phyloP scores from a whole-genome alignment of 2,113 vertebrate species.

The Pterocles burchelli region DNA sequence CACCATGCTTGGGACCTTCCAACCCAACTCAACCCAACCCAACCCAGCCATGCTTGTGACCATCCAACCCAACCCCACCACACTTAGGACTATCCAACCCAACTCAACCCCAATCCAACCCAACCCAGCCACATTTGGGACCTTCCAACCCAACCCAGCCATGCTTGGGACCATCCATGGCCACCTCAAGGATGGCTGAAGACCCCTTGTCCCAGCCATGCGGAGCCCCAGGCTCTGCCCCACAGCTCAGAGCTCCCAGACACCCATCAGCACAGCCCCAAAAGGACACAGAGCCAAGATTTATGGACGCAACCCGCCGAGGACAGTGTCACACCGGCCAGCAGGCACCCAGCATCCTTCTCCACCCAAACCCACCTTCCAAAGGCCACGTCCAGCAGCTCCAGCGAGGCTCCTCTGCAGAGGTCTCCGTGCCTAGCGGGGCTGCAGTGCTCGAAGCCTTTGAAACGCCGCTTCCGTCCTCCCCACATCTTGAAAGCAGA shows the following conservation, averaged over 20 bases:
- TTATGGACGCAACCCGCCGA: fast-evolving
- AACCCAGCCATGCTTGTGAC: too few species aligned
- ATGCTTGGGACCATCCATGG: too few species aligned
- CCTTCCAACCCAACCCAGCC: too few species aligned
- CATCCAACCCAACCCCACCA: too few species aligned
- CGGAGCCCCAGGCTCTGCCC: background rate
- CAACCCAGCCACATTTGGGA: too few species aligned
- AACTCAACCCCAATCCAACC: too few species aligned
- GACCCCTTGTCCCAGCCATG: background rate
- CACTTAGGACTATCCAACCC: too few species aligned
- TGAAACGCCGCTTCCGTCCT: constrained; percentile 13
- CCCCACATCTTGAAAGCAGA: constrained; percentile 52
- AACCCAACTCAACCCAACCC: too few species aligned
- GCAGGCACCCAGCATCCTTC: background rate
- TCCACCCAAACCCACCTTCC: background rate
- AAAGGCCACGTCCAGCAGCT: background rate
- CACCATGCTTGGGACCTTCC: too few species aligned
- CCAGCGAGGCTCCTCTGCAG: background rate
- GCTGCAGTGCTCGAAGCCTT: background rate
- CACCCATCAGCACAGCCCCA: background rate
- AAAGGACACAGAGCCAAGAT: background rate
- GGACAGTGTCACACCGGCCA: background rate
- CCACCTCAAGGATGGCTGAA: background rate
- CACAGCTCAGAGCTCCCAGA: background rate
- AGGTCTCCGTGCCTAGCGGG: background rate